Base-by-base conservation (phyloP, 1,140 invertebrate genomes). In the Drosophila prosaltans region DNA sequence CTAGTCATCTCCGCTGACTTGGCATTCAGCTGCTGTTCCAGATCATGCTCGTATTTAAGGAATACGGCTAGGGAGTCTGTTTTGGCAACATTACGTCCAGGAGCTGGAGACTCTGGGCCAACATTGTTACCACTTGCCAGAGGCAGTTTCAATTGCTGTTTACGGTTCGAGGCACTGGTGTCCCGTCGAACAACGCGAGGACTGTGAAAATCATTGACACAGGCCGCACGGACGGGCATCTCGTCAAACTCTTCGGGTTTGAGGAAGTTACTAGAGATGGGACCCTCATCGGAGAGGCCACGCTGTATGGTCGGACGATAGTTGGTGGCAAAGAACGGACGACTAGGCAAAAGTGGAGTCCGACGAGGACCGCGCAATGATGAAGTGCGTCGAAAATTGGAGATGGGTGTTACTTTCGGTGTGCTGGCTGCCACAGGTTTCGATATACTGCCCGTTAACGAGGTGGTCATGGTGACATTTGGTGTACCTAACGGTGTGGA, bases 171-270 rank as follows among this genome's bases (percentile, higher is more conserved):
- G 11, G 78, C 62, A n/a, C 84, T 91, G 6, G 82, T 81, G 41
- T 92, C 91, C 2, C 91, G 85, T 3, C 88, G 78, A 0, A 91
- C 77, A 0, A 92, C 90, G 1, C 82, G 74, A 1, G 91, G 91
- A 78, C 86, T 92, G 24, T 92, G 90, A 30, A 91, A 92, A 51
- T 92, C 91, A 55, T 92, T 92, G 48, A 74, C 82, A 41, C 91
- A 92, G 11, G 83, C 91, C 0, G 91, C 88, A 40, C 92, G 79
- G 5, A 92, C 92, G 0, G 92, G 92, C 82, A 92, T 91, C 75
- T 92, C 92, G 48, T 92, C 92, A 48, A 83, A 92, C 63, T 92
- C 92, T 58, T 92, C 92, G 0, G 92, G 90, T 58, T 92, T 92
- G 1, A 92, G 67, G 57, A 92, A 92, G 67, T 92, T 92, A 21